Conservation (phyloP, 1,140 invertebrate species). For the Microvelia longipes region DNA sequence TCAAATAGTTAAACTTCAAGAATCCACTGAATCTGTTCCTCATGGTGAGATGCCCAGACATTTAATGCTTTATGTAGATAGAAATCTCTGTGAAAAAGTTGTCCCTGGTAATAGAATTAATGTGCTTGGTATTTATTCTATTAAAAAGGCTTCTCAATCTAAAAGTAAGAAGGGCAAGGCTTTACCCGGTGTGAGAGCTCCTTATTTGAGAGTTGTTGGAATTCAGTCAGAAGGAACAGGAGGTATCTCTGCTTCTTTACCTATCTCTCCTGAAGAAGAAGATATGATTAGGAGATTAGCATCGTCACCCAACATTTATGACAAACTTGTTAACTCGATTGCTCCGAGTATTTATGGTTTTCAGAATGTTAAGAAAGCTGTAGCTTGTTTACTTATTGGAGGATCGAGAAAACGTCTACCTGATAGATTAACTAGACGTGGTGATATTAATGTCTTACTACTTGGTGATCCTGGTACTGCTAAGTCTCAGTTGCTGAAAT, state of each 20-base stretch:
- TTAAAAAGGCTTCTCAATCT: conserved; percentile 53
- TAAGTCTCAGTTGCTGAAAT: conserved; percentile 95
- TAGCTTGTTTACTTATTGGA: conserved; percentile 89
- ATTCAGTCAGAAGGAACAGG: conserved; percentile 73
- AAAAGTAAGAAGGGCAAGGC: conserved; percentile 47
- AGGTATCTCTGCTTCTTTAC: conserved; percentile 32
- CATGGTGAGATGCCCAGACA: conserved; percentile 98
- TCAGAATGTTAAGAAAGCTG: conserved; percentile 91
- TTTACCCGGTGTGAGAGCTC: conserved; percentile 78
- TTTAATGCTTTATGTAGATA: conserved; percentile 85
- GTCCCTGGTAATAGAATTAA: conserved; percentile 92
- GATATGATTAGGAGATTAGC: conserved; percentile 78
- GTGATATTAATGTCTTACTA: conserved; percentile 92
- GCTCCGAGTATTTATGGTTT: conserved; percentile 96
- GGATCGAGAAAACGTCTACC: conserved; percentile 80
- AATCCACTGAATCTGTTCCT: conserved; percentile 88
- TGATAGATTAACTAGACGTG: conserved; percentile 84
- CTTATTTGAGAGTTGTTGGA: conserved; percentile 89
- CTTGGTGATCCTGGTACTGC: conserved; percentile 98
- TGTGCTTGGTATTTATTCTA: conserved; percentile 90
- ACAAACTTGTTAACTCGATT: conserved; percentile 76
- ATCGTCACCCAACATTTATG: conserved; percentile 70
- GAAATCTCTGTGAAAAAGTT: conserved; percentile 81
- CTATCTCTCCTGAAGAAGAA: conserved; percentile 72
- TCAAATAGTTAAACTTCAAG: conserved; percentile 79